phyloP scores from a whole-genome alignment of 1,140 invertebrate species.

The Apolygus lucorum region DNA sequence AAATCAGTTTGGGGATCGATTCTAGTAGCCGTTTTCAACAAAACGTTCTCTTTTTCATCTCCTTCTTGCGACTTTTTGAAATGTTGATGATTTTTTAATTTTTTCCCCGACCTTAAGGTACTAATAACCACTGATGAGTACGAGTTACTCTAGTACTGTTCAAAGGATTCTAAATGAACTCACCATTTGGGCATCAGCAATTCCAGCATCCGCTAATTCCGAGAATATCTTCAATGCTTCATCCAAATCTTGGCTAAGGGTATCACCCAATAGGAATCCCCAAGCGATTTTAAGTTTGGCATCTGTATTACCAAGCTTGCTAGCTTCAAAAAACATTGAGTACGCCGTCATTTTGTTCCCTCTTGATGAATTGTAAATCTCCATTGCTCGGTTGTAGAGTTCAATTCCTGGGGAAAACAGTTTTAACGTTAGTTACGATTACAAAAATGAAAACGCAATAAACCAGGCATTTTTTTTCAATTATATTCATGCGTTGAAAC shows the following conservation, averaged over 20 bases:
- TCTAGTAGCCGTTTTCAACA: no score
- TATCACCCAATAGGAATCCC: slow-evolving; percentile 73
- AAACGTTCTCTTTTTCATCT: no score
- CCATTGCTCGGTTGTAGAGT: slow-evolving; percentile 55
- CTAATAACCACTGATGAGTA: no score
- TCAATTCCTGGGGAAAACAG: slow-evolving; percentile 59
- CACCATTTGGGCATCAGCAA: slow-evolving; percentile 84
- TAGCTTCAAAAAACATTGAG: slow-evolving; percentile 58
- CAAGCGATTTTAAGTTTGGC: slow-evolving; percentile 78
- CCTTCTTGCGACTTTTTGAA: no score
- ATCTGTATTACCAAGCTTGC: slow-evolving; percentile 65
- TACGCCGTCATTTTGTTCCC: slow-evolving; percentile 57
- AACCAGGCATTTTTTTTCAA: no score
- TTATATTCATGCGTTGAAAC: no score
- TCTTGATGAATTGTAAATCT: slow-evolving; percentile 54
- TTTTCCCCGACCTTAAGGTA: no score
- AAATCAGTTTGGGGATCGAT: no score
- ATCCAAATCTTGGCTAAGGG: slow-evolving; percentile 61
- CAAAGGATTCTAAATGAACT: slow-evolving; percentile 28
- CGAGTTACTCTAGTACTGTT: no score
- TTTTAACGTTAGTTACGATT: no score
- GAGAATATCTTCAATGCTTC: slow-evolving; percentile 69
- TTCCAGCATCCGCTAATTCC: slow-evolving; percentile 62
- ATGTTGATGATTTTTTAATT: no score
- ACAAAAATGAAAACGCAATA: no score